A percentile compares a stretch with the other conserved stretches of the same genome.
Conservation (phyloP, 2,888 invertebrate genomes). For the Xanthia togata region DNA sequence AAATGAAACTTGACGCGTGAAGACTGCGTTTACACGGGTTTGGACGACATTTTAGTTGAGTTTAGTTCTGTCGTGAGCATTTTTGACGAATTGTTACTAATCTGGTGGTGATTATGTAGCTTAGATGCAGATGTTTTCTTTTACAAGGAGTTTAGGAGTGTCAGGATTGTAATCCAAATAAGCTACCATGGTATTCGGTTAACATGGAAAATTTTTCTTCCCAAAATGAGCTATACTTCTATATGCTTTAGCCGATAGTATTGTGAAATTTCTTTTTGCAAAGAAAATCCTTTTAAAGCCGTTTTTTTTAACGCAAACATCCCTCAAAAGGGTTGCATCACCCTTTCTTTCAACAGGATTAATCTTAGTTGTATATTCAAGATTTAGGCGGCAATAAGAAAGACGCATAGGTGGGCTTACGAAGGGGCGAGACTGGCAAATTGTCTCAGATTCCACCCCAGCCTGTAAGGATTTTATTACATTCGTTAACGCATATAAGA, state of each 20-base stretch:
- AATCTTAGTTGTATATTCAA: constrained; percentile 90
- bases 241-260: not conserved
- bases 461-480: constrained; percentile 87
- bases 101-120: constrained; percentile 48
- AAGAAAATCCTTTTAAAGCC: constrained; percentile 36
- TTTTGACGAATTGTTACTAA: constrained; percentile 57
- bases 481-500: constrained; percentile 89
- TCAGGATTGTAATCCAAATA: constrained; percentile 22
- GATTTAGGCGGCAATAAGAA: constrained; percentile 90
- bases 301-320: constrained; percentile 67
- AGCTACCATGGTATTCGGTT: not conserved
- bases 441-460: constrained; percentile 88
- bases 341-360: constrained; percentile 90
- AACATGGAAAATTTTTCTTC: not conserved
- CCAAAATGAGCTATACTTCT: too few relatives aligned
- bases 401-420: constrained; percentile 90
- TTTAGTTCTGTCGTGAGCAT: constrained; percentile 22
- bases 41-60: constrained; percentile 45
- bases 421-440: constrained; percentile 85
- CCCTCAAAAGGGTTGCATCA: constrained; percentile 81
- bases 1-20: constrained; percentile 56
- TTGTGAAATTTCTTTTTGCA: not conserved
- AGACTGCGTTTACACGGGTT: constrained; percentile 41
- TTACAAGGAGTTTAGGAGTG: constrained; percentile 15
- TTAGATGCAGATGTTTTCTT: constrained; percentile 50